Evolutionary conservation across 2,113 vertebrate species (phyloP).

Genomic region (Pluvialis apricaria): DNA sequence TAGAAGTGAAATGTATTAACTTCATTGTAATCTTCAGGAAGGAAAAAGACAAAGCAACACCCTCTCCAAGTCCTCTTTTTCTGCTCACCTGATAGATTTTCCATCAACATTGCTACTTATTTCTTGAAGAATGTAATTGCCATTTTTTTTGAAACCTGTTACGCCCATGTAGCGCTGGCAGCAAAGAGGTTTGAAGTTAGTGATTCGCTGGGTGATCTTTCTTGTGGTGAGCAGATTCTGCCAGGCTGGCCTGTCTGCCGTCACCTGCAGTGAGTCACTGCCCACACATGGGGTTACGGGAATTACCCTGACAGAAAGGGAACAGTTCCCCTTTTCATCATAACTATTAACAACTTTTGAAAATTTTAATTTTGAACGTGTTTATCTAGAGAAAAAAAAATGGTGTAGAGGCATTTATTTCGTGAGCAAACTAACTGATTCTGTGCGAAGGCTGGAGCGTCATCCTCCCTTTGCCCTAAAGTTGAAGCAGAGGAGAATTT

Average conservation of each 20-base stretch:
- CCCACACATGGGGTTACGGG: background rate
- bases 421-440: background rate
- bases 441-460: background rate
- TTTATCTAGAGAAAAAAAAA: background rate
- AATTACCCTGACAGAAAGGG: background rate
- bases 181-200: background rate
- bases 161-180: accelerated
- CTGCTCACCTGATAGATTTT: background rate
- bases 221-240: background rate
- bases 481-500: background rate
- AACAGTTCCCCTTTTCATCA: background rate
- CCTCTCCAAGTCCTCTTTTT: background rate
- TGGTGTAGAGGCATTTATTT: background rate
- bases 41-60: background rate
- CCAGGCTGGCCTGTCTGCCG: background rate
- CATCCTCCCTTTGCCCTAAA: background rate
- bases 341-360: background rate
- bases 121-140: background rate
- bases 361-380: background rate
- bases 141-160: background rate
- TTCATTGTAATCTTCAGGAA: background rate
- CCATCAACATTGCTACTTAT: background rate
- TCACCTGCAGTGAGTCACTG: background rate
- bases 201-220: background rate
- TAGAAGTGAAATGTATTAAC: background rate